Conservation (phyloP, 2,888 invertebrate genomes). For the Pollenia labialis region DNA sequence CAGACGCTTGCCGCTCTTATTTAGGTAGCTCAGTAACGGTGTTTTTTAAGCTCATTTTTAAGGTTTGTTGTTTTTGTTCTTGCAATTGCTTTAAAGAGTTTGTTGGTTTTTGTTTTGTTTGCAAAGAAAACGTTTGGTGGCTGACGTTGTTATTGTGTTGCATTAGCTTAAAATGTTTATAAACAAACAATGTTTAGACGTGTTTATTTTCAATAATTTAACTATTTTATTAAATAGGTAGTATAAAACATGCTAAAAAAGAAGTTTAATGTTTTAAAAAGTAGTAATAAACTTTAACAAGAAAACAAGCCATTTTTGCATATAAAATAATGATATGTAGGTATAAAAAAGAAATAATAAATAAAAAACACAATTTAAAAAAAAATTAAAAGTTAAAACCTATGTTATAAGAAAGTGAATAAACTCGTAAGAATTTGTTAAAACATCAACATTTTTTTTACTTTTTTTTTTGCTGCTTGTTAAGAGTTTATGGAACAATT, state of each 20-base stretch:
- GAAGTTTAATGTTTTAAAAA: background rate
- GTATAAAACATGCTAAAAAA: background rate
- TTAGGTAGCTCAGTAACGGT: too few species aligned
- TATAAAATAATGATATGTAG: background rate
- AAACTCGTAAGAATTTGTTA: conserved; percentile 11
- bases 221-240: conserved; percentile 1
- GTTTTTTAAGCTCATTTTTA: background rate
- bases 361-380: background rate
- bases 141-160: background rate
- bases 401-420: conserved; percentile 11
- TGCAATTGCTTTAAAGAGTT: background rate
- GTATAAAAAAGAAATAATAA: background rate
- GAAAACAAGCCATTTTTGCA: conserved; percentile 30
- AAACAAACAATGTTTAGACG: conserved; percentile 20
- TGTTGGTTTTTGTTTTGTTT: conserved; percentile 27
- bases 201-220: background rate
- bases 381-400: background rate
- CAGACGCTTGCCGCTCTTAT: too few species aligned
- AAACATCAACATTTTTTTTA: conserved; percentile 9
- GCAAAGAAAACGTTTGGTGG: background rate
- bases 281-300: background rate
- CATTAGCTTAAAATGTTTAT: conserved; percentile 17
- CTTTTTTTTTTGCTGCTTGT: conserved; percentile 32
- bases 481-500: conserved; percentile 33
- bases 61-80: conserved; percentile 26